Conservation (phyloP, 2,888 invertebrate genomes). For the Tridacna gigas region DNA sequence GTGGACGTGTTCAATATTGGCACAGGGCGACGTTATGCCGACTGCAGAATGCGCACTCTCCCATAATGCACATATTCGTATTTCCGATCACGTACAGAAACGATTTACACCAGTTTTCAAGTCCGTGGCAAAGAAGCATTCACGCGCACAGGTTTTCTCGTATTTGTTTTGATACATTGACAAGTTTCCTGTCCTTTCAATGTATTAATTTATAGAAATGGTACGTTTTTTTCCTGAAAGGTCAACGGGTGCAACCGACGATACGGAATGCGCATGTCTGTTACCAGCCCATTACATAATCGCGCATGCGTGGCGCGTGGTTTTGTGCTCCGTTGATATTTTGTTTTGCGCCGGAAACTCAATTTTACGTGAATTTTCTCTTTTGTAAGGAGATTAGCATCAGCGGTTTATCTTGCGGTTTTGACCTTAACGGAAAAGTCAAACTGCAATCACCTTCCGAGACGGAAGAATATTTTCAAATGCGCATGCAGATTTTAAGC, state of each 20-base stretch:
- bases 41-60: background rate
- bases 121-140: background rate
- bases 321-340: conserved; percentile 1
- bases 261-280: conserved; percentile 17
- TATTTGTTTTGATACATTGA: conserved; percentile 18
- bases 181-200: conserved; percentile 10
- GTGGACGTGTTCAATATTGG: background rate
- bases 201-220: background rate
- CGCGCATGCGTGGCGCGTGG: conserved; percentile 26
- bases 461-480: conserved; percentile 23
- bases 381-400: conserved; percentile 32
- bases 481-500: conserved; percentile 28
- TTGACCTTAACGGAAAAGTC: conserved; percentile 20
- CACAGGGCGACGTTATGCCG: conserved; percentile 4
- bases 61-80: conserved; percentile 4
- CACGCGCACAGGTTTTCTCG: conserved; percentile 19
- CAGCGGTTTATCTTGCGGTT: conserved; percentile 31
- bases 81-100: conserved; percentile 24
- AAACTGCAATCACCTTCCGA: background rate
- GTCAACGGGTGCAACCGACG: conserved; percentile 30
- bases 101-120: conserved; percentile 13
- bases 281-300: conserved; percentile 19
- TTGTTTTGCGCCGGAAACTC: conserved; percentile 29
- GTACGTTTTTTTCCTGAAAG: conserved; percentile 20
- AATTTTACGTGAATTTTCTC: conserved; percentile 44